phyloP scores from a whole-genome alignment of 2,113 vertebrate species.

The Oxyura jamaicensis region DNA sequence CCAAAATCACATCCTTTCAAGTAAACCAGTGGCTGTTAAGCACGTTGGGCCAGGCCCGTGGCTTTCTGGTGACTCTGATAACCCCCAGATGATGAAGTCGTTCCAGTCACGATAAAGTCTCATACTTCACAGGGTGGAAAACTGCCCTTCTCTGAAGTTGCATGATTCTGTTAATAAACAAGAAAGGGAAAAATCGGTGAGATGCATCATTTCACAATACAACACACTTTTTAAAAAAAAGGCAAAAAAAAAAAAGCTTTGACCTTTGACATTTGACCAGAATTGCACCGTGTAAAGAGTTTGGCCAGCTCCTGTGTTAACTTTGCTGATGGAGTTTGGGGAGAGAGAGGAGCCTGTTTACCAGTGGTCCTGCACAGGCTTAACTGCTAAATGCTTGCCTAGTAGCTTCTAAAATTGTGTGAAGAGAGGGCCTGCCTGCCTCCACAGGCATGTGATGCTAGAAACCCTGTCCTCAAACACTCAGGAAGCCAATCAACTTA shows the following conservation, averaged over 20 bases:
- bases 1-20: not conserved
- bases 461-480: accelerated
- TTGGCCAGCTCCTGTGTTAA: not conserved
- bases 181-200: not conserved
- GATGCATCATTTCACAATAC: accelerated
- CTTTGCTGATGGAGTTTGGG: accelerated
- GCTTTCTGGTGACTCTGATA: not conserved
- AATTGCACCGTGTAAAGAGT: accelerated
- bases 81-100: not conserved
- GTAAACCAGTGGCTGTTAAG: not conserved
- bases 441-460: accelerated
- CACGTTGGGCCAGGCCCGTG: not conserved
- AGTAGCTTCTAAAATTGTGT: accelerated
- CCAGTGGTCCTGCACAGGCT: not conserved
- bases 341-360: not conserved
- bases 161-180: not conserved
- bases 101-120: not conserved
- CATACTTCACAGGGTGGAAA: not conserved
- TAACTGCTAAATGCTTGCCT: not conserved
- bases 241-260: not conserved
- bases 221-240: too few relatives aligned
- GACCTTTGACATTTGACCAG: accelerated
- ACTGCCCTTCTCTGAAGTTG: not conserved
- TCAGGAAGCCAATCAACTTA: accelerated
- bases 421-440: not conserved